Evolutionary conservation across 2,113 vertebrate species (phyloP).

Genomic region (Melanocharis versteri): DNA sequence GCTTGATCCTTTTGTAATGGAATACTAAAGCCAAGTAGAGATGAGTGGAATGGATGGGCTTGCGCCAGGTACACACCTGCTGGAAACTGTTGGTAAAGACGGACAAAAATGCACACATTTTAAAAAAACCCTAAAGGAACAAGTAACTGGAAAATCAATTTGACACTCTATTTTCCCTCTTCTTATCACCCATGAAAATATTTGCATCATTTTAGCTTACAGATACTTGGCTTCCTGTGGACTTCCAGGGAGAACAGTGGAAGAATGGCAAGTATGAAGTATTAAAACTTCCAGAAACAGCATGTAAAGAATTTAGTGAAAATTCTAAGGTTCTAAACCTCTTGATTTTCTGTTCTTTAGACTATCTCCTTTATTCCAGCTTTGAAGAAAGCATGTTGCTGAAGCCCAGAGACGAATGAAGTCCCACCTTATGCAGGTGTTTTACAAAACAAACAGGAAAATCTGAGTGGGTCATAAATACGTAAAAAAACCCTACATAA

Average conservation of each 20-base stretch:
- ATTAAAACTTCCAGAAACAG: not conserved
- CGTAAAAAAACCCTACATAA: accelerated
- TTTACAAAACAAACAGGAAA: not conserved
- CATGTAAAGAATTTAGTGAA: not conserved
- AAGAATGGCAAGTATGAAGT: not conserved
- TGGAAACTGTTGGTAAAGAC: not conserved
- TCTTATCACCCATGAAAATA: not conserved
- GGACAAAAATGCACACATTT: not conserved
- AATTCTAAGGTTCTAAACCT: not conserved
- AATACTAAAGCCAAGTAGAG: not conserved
- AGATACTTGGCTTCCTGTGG: not conserved
- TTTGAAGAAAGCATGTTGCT: not conserved
- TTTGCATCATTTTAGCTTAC: not conserved
- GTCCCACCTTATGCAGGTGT: not conserved
- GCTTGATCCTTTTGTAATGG: not conserved
- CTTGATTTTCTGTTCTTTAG: not conserved
- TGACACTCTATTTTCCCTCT: not conserved
- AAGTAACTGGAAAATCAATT: not conserved
- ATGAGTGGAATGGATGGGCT: not conserved
- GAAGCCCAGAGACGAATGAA: not conserved
- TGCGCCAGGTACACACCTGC: not conserved
- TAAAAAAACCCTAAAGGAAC: not conserved
- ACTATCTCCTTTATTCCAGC: not conserved
- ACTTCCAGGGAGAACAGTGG: not conserved
- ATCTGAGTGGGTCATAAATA: not conserved